A percentile compares a stretch with the other conserved stretches of the same genome.
phyloP scores from a whole-genome alignment of 2,797 vertebrate genomes.

The Falco concolor region DNA sequence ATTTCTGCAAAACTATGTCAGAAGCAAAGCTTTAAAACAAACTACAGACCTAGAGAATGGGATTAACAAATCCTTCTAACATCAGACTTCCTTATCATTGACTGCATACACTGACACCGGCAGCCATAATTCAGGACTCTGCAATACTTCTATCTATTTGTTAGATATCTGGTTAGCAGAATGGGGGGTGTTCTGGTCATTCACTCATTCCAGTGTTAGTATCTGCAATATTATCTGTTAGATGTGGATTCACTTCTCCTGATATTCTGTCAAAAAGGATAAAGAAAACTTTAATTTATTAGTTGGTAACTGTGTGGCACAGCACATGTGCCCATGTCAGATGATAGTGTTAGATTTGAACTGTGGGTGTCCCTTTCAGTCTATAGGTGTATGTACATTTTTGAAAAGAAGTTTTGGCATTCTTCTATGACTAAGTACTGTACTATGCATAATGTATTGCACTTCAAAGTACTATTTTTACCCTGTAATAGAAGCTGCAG shows the following conservation, averaged over 20 bases:
- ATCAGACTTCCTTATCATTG: not conserved
- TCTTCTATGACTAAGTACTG: not conserved
- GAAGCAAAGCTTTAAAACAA: not conserved
- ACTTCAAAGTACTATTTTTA: slow-evolving; percentile 36
- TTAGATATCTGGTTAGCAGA: not conserved
- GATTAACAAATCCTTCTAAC: not conserved
- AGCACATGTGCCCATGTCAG: rapidly evolving
- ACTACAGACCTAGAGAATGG: not conserved
- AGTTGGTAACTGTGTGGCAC: not conserved
- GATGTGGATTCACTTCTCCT: not conserved
- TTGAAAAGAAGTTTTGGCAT: not conserved
- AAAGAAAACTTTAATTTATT: not conserved
- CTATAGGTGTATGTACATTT: not conserved
- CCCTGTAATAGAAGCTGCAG: slow-evolving; percentile 19
- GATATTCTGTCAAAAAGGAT: not conserved
- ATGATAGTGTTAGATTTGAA: not conserved
- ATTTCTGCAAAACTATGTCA: not conserved
- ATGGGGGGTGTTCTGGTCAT: not conserved
- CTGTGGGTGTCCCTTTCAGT: not conserved
- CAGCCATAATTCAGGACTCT: not conserved
- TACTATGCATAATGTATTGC: not conserved
- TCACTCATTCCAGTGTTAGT: not conserved
- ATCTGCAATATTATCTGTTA: not conserved
- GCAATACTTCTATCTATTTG: not conserved
- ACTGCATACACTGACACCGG: not conserved